These are phyloP conservation scores for Amphipoea lucens DNA, from an alignment of 2,888 invertebrate genomes.

Conservation along the genomic window DNA sequence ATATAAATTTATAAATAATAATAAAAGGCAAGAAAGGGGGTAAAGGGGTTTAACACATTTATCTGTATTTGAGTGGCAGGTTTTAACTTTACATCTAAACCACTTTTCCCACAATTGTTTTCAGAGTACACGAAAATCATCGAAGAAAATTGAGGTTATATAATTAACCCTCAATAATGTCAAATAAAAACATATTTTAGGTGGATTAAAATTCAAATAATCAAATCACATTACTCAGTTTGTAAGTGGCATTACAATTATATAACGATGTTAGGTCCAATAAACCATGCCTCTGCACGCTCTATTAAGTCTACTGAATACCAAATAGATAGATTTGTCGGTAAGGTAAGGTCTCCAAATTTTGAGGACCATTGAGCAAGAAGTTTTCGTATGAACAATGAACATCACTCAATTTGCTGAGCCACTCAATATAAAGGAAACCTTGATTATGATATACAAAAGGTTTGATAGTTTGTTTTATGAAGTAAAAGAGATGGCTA, in stretches of 20 bases:
- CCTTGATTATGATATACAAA: neutral
- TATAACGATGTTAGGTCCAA: neutral
- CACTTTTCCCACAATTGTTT: neutral
- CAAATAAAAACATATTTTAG: too few relatives aligned
- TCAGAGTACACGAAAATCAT: neutral
- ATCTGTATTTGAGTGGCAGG: neutral
- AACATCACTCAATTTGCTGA: constrained; percentile 38
- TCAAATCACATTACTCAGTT: too few relatives aligned
- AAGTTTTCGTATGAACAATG: constrained; percentile 39
- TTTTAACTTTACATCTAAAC: neutral
- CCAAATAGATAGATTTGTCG: constrained; percentile 13
- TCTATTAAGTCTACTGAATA: constrained; percentile 18
- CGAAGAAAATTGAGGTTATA: neutral
- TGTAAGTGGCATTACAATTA: too few relatives aligned
- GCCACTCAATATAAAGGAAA: constrained; percentile 9
- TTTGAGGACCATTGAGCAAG: constrained; percentile 38
- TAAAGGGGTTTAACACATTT: too few relatives aligned
- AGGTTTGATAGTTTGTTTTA: neutral
- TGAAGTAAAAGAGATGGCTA: too few relatives aligned
- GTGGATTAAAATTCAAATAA: too few relatives aligned
- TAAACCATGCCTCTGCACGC: constrained; percentile 4
- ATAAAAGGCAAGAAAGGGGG: too few relatives aligned
- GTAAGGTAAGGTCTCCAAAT: constrained; percentile 30
- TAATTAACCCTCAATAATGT: neutral
- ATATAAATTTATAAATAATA: too few relatives aligned